These are phyloP conservation scores for Hyaena hyaena DNA, from an alignment of 2,113 vertebrate species.

Conservation along the genomic window DNA sequence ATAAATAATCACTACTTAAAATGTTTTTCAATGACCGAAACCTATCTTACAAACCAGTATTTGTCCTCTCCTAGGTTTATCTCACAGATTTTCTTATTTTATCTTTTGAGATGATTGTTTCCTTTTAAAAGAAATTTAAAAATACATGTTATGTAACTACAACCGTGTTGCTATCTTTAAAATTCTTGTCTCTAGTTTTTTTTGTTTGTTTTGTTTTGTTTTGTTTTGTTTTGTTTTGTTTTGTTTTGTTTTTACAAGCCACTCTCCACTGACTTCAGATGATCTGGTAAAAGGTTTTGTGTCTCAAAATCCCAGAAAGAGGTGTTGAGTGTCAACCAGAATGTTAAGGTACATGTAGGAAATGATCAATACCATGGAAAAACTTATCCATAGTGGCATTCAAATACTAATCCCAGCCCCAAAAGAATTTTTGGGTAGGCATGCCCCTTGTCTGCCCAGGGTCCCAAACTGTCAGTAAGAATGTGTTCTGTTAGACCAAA, in stretches of 20 bases:
- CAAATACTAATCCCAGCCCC: not conserved
- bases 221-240: not conserved
- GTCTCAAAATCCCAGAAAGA: constrained; percentile 42
- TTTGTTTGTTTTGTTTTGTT: too few species aligned
- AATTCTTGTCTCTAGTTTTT: not conserved
- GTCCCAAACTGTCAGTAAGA: not conserved
- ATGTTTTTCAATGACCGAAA: constrained; percentile 36
- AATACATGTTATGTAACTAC: not conserved
- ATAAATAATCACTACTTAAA: not conserved
- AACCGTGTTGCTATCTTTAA: not conserved
- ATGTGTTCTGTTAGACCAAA: not conserved
- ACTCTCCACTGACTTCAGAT: not conserved
- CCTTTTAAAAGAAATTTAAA: constrained; percentile 21
- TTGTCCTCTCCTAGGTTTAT: not conserved
- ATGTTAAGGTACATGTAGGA: not conserved
- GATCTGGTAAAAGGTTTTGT: not conserved
- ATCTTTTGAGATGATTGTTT: constrained; percentile 16
- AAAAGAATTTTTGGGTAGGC: not conserved
- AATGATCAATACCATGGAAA: not conserved
- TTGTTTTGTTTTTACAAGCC: not conserved
- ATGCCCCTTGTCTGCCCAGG: not conserved
- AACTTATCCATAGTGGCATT: not conserved
- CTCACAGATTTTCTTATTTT: constrained; percentile 9
- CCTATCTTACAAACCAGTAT: constrained; percentile 27
- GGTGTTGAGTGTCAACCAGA: not conserved